Conservation (phyloP, 2,797 vertebrate species). For the Crocodylus rhombifer region DNA sequence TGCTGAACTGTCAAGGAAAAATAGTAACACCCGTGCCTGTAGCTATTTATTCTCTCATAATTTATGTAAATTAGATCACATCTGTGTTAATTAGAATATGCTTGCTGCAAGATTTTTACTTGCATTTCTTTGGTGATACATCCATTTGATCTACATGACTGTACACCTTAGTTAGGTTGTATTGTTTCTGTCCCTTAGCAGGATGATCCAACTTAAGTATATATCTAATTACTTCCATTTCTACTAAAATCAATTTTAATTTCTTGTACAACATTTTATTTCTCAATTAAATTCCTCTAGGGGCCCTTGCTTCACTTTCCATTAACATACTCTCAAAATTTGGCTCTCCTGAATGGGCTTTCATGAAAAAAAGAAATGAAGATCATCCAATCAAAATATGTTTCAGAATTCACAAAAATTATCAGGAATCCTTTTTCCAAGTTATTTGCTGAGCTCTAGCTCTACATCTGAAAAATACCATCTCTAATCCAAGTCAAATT, state of each 20-base stretch:
- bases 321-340: background rate
- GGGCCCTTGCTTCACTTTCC: background rate
- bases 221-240: background rate
- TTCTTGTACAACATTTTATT: background rate
- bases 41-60: background rate
- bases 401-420: background rate
- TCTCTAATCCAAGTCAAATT: background rate
- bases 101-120: background rate
- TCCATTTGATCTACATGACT: background rate
- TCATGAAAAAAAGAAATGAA: background rate
- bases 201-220: background rate
- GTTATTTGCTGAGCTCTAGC: accelerated
- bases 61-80: background rate
- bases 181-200: background rate
- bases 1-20: conserved; percentile 2
- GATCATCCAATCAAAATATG: background rate
- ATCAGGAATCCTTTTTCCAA: background rate
- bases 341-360: background rate
- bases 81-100: background rate
- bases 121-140: background rate
- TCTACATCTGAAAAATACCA: background rate
- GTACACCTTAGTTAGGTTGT: background rate
- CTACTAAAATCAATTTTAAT: background rate
- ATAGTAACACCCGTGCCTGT: accelerated
- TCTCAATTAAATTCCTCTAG: background rate